phyloP scores from a whole-genome alignment of 1,140 invertebrate species.

The Stegodyphus dumicola region DNA sequence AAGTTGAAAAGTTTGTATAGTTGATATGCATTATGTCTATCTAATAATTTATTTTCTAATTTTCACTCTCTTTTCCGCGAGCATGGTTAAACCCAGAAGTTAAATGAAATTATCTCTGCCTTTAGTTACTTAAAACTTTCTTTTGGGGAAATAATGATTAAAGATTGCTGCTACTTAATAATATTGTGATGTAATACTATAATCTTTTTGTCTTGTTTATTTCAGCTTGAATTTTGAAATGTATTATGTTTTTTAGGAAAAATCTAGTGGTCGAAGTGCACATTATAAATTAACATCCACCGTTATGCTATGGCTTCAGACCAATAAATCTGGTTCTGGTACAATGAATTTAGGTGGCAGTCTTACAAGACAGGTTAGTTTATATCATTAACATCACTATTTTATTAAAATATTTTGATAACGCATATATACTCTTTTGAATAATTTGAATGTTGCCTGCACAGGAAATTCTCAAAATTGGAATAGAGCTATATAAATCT shows the following conservation, averaged over 20 bases:
- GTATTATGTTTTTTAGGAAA: slow-evolving; percentile 74
- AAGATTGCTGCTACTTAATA: not conserved
- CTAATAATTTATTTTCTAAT: too few relatives aligned
- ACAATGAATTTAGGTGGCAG: slow-evolving; percentile 99
- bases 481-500: too few relatives aligned
- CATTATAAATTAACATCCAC: slow-evolving; percentile 99
- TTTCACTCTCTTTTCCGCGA: too few relatives aligned
- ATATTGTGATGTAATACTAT: not conserved
- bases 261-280: slow-evolving; percentile 90
- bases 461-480: too few relatives aligned
- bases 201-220: not conserved
- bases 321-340: slow-evolving; percentile 94
- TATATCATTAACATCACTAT: too few relatives aligned
- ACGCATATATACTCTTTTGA: too few relatives aligned
- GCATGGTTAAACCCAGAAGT: too few relatives aligned
- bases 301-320: slow-evolving; percentile 99
- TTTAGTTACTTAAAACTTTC: not conserved
- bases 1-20: too few relatives aligned
- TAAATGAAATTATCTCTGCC: too few relatives aligned
- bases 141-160: not conserved
- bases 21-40: too few relatives aligned
- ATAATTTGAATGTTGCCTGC: too few relatives aligned
- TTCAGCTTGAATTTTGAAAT: slow-evolving; percentile 11
- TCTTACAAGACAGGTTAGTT: slow-evolving; percentile 89
- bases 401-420: too few relatives aligned